Base-by-base conservation (phyloP, 2,888 invertebrate species). In the Suillia variegata region DNA sequence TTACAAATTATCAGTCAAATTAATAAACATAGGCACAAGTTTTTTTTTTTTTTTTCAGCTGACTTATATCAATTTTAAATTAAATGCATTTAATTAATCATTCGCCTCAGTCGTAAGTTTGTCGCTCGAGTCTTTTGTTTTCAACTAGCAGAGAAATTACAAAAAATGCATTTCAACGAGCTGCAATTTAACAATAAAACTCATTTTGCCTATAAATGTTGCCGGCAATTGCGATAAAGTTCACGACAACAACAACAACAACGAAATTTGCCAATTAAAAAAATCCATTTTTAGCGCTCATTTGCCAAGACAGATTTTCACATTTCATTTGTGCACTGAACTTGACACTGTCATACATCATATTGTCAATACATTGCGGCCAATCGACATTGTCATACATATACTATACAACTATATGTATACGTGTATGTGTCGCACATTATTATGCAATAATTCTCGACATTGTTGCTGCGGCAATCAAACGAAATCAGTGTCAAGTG, bases 51-150 rank as follows among this genome's bases (percentile, higher is more conserved):
- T n/a, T n/a, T n/a, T n/a, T n/a, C n/a, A n/a, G n/a, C n/a, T n/a
- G n/a, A n/a, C n/a, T n/a, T n/a, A n/a, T n/a, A n/a, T n/a, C n/a
- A n/a, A n/a, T n/a, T n/a, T n/a, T n/a, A n/a, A n/a, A n/a, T n/a
- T n/a, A n/a, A n/a, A n/a, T n/a, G n/a, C n/a, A n/a, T n/a, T n/a
- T n/a, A n/a, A n/a, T n/a, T n/a, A n/a, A n/a, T n/a, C n/a, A n/a
- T n/a, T n/a, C n/a, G n/a, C n/a, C n/a, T n/a, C n/a, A n/a, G n/a
- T n/a, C 53, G 22, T 56, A 42, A 57, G 60, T 59, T 59, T 54
- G 34, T 55, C 17, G 8, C 59, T 60, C 54, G 48, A 62, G 54
- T 50, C 56, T 58, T 59, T 59, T 51, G 54, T 60, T 63, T 63
- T 47, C 63, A 57, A 38, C 6, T 38, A n/a, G 6, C 4, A 5